phyloP scores from a whole-genome alignment of 1,140 invertebrate species.

The Belonocnema kinseyi region DNA sequence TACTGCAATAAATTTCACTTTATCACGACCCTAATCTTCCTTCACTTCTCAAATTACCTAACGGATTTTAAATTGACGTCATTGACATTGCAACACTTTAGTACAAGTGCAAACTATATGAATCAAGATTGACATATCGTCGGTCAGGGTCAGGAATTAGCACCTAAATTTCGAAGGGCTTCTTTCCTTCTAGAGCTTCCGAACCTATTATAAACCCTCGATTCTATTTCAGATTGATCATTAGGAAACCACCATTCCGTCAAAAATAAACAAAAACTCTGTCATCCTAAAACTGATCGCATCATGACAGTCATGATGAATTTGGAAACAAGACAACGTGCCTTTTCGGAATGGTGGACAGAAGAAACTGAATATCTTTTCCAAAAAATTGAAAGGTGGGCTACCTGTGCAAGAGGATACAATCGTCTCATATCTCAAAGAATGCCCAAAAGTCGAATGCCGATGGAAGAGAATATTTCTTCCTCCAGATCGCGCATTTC shows the following conservation, averaged over 20 bases:
- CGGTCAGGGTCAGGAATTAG: conserved; percentile 12
- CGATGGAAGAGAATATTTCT: conserved; percentile 58
- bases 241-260: not conserved
- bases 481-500: conserved; percentile 51
- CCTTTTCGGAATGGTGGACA: conserved; percentile 68
- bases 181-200: conserved; percentile 7
- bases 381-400: conserved; percentile 70
- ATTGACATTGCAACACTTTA: not conserved
- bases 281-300: not conserved
- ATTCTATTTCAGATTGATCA: not conserved
- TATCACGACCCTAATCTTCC: not conserved
- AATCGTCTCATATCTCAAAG: conserved; percentile 64
- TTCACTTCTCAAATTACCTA: not conserved
- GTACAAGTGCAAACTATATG: no score
- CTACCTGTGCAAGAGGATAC: conserved; percentile 65
- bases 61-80: not conserved
- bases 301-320: not conserved
- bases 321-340: conserved; percentile 46
- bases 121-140: not conserved
- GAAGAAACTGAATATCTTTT: conserved; percentile 69
- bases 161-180: conserved; percentile 2
- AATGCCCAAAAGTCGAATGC: conserved; percentile 57
- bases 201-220: not conserved
- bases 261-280: no score
- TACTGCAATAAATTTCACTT: not conserved